Conservation (phyloP, 2,888 invertebrate species). For the Oeneis ivallda region DNA sequence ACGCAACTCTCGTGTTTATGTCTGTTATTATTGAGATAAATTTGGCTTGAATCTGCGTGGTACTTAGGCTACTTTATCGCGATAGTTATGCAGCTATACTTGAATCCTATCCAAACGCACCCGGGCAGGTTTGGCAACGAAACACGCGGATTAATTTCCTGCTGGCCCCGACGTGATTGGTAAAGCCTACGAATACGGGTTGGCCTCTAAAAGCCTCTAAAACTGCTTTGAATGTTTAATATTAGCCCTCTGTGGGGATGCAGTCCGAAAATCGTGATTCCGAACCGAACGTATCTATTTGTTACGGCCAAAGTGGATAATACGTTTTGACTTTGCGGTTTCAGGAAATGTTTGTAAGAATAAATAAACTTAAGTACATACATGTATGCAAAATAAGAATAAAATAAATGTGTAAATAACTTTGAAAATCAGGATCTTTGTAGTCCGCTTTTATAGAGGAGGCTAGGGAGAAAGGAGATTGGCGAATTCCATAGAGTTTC, state of each 20-base stretch:
- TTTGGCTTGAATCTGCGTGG: constrained; percentile 18
- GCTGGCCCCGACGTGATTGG: constrained; percentile 43
- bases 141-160: constrained; percentile 50
- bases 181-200: constrained; percentile 38
- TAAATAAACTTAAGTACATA: too few relatives aligned
- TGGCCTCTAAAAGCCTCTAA: constrained; percentile 38
- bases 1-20: constrained; percentile 14
- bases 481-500: too few relatives aligned
- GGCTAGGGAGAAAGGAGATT: too few relatives aligned
- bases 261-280: constrained; percentile 33
- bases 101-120: constrained; percentile 48
- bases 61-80: constrained; percentile 20
- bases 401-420: too few relatives aligned
- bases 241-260: constrained; percentile 31
- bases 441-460: too few relatives aligned
- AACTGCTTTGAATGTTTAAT: constrained; percentile 42
- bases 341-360: not conserved
- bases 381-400: too few relatives aligned
- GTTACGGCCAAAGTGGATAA: constrained; percentile 16
- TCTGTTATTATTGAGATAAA: not conserved
- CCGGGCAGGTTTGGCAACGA: constrained; percentile 47
- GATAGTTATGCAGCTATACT: constrained; percentile 39
- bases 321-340: not conserved
- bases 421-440: too few relatives aligned
- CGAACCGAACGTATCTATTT: constrained; percentile 1